A percentile compares a stretch with the other conserved stretches of the same genome.
Conservation (phyloP, 23 tunicate species). For the Trididemnum miniatum region DNA sequence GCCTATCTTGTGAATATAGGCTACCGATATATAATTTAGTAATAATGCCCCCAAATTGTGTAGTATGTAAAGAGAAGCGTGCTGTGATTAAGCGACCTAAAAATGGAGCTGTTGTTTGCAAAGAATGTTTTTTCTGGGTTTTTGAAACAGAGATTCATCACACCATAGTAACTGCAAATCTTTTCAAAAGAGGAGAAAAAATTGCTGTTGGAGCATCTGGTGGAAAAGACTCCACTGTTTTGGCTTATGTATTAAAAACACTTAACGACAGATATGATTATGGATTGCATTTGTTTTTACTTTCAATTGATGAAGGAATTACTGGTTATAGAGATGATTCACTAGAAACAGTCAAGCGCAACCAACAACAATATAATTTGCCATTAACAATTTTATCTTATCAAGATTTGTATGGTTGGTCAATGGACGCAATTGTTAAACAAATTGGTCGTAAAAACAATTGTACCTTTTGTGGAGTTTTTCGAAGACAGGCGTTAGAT, state of each 20-base stretch:
- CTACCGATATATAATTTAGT: too few relatives aligned
- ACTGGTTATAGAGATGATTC: conserved; percentile 97
- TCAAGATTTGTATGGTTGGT: conserved; percentile 92
- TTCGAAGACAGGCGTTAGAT: conserved; percentile 93
- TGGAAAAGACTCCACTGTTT: conserved; percentile 96
- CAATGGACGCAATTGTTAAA: conserved; percentile 95
- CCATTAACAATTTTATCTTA: conserved; percentile 86
- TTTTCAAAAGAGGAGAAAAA: conserved; percentile 77
- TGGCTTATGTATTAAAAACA: conserved; percentile 75
- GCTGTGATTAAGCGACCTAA: conserved; percentile 62
- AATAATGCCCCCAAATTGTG: conserved; percentile 38
- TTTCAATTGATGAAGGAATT: conserved; percentile 98
- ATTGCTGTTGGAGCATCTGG: conserved; percentile 99
- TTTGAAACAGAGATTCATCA: conserved; percentile 97
- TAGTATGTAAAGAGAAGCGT: conserved; percentile 32
- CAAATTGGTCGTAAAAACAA: conserved; percentile 90
- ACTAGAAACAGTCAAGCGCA: conserved; percentile 90
- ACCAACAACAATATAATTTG: conserved; percentile 75
- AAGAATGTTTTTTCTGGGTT: conserved; percentile 83
- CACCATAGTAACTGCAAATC: conserved; percentile 63
- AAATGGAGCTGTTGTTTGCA: conserved; percentile 82
- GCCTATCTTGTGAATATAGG: too few relatives aligned
- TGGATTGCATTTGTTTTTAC: conserved; percentile 71
- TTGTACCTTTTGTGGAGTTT: conserved; percentile 99
- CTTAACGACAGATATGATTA: conserved; percentile 82